Base-by-base conservation (phyloP, 2,797 vertebrate species). In the Myotis pilosus region DNA sequence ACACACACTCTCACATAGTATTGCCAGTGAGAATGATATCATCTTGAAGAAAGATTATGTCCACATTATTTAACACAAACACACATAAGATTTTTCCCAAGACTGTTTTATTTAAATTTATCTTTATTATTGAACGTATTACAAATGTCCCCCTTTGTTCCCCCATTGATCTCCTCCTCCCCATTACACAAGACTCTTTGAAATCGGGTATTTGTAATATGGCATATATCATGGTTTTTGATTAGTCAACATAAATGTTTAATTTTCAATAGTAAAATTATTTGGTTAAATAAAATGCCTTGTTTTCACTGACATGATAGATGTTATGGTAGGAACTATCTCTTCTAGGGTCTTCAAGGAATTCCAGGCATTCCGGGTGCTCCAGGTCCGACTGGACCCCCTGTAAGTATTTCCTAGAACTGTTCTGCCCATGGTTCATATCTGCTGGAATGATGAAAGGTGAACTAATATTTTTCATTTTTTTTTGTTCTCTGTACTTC, bases 341-440 rank as follows among this genome's bases (percentile, higher is more conserved):
- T 97, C 94, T 97, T 98, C 38, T 95, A 99, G 99, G 99, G 99
- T 62, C 96, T 98, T 94, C 92, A 98, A 95, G 99, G 99, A 96
- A 98, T 98, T 81, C 99, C 99, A 86, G 99, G 99, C 74, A 98
- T 99, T 84, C 98, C 99, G 23, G 99, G 99, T 69, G 87, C 98
- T 41, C 97, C 98, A 19, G 99, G 99, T 90, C 98, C 98, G 12
- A 98, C 97, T 49, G 99, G 99, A 93, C 96, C 98, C 47, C 97
- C 98, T 1, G 99, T 99, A 98, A 99, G 99, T 97, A 19, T 95
- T 84, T 87, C 30, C 2, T 30, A 10, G 94, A 82, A 33, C 41
- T 62, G 3, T 66, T 12, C 60, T 22, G 33, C 36, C 89, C 44
- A 47, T 0, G 9, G 20, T 5, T 91, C 22, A 4, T 20, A 60